Evolutionary conservation across 2,888 invertebrate species (phyloP).

Genomic region (Allophyes oxyacanthae): DNA sequence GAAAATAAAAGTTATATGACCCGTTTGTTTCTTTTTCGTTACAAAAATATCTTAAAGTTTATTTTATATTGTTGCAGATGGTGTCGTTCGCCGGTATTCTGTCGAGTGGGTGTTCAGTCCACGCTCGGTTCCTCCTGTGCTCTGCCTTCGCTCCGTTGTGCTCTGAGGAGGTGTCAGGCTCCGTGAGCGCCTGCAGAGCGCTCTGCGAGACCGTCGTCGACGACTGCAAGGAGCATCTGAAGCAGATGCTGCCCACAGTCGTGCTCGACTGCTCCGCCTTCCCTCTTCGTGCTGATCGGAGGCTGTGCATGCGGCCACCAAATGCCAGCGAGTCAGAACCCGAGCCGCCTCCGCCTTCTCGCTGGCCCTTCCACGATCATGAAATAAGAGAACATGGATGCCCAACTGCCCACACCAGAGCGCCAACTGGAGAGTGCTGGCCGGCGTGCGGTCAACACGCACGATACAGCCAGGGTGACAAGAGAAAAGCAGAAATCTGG

Average conservation of each 20-base stretch:
- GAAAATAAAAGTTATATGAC: background rate
- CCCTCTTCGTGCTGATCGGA: slow-evolving; percentile 92
- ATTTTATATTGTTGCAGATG: slow-evolving; percentile 89
- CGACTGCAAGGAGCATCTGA: slow-evolving; percentile 92
- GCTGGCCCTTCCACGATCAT: slow-evolving; percentile 82
- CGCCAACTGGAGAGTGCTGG: slow-evolving; percentile 89
- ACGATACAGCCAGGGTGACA: slow-evolving; percentile 91
- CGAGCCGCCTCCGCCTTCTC: slow-evolving; percentile 78
- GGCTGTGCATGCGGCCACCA: slow-evolving; percentile 93
- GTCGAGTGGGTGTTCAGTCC: slow-evolving; percentile 94
- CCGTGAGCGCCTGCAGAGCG: slow-evolving; percentile 95
- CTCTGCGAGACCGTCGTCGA: slow-evolving; percentile 94
- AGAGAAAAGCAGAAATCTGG: slow-evolving; percentile 92
- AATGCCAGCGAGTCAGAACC: slow-evolving; percentile 82
- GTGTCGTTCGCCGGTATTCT: slow-evolving; percentile 92
- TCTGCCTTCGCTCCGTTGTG: slow-evolving; percentile 97
- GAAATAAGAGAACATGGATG: slow-evolving; percentile 83
- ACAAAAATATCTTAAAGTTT: slow-evolving; percentile 9
- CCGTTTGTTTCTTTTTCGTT: background rate
- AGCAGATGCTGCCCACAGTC: slow-evolving; percentile 93
- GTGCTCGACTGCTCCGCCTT: slow-evolving; percentile 93
- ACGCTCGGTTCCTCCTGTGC: slow-evolving; percentile 96
- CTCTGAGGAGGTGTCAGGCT: slow-evolving; percentile 95
- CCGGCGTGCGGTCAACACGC: slow-evolving; percentile 92
- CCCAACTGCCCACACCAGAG: slow-evolving; percentile 90